Evolutionary conservation across 2,113 vertebrate species (phyloP), one percentile per base, ranked within the genome.

Genomic region (Mustela nigripes): DNA sequence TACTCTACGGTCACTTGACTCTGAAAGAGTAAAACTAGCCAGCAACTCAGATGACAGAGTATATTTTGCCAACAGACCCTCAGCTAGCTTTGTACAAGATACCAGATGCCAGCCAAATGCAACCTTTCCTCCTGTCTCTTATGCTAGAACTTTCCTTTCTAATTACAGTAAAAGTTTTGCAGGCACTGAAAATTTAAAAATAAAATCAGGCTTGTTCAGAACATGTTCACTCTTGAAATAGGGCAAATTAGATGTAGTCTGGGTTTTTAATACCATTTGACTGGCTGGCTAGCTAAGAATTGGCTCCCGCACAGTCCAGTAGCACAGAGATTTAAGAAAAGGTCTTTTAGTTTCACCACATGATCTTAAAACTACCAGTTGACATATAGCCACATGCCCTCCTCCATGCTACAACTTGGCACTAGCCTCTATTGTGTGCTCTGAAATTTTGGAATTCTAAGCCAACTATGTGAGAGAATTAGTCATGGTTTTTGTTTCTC

Each of bases 371-470:
- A 76, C 18, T 36, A 42, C 36, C 50, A 69, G 22, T 0, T 81
- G 56, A 95, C 48, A 85, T 18, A 95, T 7, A 89, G 62, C 36
- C 62, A 48, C 36, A 39, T 58, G 16, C 11, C 53, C 9, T 76
- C 91, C 53, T 87, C 33, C 14, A 73, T 98, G 36, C 88, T 89
- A 96, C 86, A 89, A 84, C 93, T 97, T 97, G 91, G 71, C 95
- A 93, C 94, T 93, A 86, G 86, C 84, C 83, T 97, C 31, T 67
- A 86, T 92, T 98, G 97, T 89, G 19, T 96, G 78, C 28, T 97
- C 90, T 82, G 79, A 90, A 98, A 97, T 96, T 84, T 79, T 96
- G 91, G 53, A 97, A 76, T 67, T 73, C 62, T 94, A 97, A 98
- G 48, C 45, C 69, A 90, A 96, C 88, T 89, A 95, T 0, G 0